Evolutionary conservation across 1,140 invertebrate species (phyloP).

Genomic region (Drosophila kepulauana): DNA sequence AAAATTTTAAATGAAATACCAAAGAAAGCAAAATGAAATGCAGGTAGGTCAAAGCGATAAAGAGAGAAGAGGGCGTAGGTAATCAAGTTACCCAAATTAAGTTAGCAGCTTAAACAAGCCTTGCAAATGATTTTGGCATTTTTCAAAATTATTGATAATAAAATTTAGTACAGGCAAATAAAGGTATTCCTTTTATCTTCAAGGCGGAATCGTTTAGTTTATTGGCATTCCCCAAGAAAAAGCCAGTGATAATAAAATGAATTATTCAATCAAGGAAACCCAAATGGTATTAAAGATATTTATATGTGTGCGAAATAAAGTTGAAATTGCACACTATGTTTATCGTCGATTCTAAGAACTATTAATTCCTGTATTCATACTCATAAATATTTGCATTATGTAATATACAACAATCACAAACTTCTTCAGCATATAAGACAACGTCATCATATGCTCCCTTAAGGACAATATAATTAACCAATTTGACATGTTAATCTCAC

Average conservation of each 20-base stretch:
- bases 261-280: not conserved
- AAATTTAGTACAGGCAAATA: not conserved
- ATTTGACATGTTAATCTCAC: slow-evolving; percentile 23
- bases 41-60: not conserved
- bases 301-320: not conserved
- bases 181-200: not conserved
- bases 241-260: too few species aligned
- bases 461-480: slow-evolving; percentile 12
- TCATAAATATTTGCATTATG: too few species aligned
- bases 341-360: too few species aligned
- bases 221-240: too few species aligned
- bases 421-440: not conserved
- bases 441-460: not conserved
- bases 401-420: not conserved
- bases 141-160: not conserved
- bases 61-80: not conserved
- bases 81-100: slow-evolving; percentile 6
- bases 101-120: not conserved
- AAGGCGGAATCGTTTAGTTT: too few species aligned
- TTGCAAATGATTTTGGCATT: not conserved
- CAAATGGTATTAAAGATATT: not conserved
- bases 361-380: too few species aligned
- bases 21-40: slow-evolving; percentile 3
- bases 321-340: too few species aligned
- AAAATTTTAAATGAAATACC: slow-evolving; percentile 22